These are phyloP conservation scores for Oscheius sp. DNA, from an alignment of 2,888 invertebrate species.

Conservation along the genomic window DNA sequence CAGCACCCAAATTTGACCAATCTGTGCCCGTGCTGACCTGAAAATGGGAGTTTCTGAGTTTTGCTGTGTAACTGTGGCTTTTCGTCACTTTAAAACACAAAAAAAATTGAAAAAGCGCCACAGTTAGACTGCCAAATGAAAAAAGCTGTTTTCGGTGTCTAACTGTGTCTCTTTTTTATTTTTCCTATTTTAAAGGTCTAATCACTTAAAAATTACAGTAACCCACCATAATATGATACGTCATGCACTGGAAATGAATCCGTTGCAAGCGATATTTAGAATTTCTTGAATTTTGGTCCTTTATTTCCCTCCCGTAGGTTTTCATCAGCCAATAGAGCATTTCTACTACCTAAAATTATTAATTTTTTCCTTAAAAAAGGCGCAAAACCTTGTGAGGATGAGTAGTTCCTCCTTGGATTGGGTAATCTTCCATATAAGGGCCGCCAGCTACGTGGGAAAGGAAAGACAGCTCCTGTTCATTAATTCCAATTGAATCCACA, in stretches of 20 bases:
- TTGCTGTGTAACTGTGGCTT: too few relatives aligned
- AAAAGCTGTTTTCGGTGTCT: background rate
- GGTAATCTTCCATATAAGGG: constrained; percentile 73
- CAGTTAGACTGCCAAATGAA: background rate
- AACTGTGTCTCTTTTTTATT: too few relatives aligned
- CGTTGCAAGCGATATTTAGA: constrained; percentile 73
- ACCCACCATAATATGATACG: constrained; percentile 75
- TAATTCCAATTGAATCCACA: constrained; percentile 75
- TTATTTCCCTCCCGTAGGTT: constrained; percentile 73
- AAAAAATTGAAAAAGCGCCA: background rate
- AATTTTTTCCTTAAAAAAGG: constrained; percentile 15
- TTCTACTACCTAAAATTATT: constrained; percentile 73
- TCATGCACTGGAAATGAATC: constrained; percentile 76
- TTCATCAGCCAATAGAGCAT: constrained; percentile 76
- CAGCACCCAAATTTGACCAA: constrained; percentile 75
- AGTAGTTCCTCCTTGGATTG: constrained; percentile 71
- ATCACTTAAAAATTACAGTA: constrained; percentile 14
- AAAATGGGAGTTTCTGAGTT: constrained; percentile 20
- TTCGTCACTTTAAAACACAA: too few relatives aligned
- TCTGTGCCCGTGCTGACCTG: constrained; percentile 66
- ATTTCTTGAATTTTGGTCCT: constrained; percentile 62
- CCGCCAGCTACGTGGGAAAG: constrained; percentile 74
- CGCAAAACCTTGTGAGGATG: constrained; percentile 74
- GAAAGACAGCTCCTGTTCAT: constrained; percentile 76
- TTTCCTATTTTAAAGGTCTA: too few relatives aligned